These are phyloP conservation scores for Trialeurodes vaporariorum DNA, from an alignment of 1,140 invertebrate genomes.

Conservation along the genomic window DNA sequence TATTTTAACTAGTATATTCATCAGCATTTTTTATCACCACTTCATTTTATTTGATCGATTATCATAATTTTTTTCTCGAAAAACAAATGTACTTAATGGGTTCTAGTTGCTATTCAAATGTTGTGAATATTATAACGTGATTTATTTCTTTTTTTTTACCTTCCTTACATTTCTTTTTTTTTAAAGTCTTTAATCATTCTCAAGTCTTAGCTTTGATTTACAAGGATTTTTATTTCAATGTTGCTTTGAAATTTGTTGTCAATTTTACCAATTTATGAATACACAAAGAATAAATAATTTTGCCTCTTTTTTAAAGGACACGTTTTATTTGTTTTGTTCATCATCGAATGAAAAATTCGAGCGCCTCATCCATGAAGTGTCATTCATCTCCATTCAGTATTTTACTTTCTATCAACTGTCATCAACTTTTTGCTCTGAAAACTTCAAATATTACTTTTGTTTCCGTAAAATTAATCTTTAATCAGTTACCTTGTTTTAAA, in stretches of 20 bases:
- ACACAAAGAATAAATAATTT: neutral
- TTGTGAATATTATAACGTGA: neutral
- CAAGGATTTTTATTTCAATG: neutral
- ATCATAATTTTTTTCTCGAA: neutral
- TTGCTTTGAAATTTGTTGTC: neutral
- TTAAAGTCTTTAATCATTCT: neutral
- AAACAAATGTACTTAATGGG: neutral
- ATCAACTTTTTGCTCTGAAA: no score
- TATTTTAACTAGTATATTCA: no score
- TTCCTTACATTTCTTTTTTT: no score
- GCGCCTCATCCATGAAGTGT: no score
- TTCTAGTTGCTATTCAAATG: neutral
- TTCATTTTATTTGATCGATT: no score
- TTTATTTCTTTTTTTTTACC: neutral
- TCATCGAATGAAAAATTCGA: no score
- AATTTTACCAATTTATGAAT: neutral
- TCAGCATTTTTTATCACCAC: no score
- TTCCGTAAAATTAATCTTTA: no score
- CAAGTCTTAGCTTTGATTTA: neutral
- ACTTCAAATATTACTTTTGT: no score
- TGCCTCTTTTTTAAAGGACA: neutral
- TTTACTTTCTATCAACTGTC: no score
- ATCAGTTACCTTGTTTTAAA: no score
- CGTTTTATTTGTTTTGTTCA: neutral
- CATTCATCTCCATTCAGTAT: no score